These are phyloP conservation scores for Tympanoctomys barrerae DNA, from an alignment of 2,797 vertebrate species.

Conservation along the genomic window DNA sequence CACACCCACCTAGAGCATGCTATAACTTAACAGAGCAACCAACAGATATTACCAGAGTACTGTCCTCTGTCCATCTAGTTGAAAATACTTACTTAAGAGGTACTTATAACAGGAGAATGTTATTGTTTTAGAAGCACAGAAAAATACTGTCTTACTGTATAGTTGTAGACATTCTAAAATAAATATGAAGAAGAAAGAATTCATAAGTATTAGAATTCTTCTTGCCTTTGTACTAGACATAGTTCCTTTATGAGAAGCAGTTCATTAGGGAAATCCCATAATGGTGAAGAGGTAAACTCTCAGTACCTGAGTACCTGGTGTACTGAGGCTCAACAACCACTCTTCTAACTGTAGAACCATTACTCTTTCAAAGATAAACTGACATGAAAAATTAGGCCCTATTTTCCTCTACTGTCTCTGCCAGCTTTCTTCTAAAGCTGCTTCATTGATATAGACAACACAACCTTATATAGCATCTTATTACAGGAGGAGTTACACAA, in stretches of 20 bases:
- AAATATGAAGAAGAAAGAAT: neutral
- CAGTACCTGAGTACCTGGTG: constrained; percentile 19
- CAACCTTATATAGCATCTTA: constrained; percentile 41
- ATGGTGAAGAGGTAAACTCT: constrained; percentile 44
- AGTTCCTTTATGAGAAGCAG: constrained; percentile 31
- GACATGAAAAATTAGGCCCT: constrained; percentile 37
- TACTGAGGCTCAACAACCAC: constrained; percentile 59
- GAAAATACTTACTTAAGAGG: constrained; percentile 43
- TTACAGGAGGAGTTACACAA: neutral
- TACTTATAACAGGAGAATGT: constrained; percentile 62
- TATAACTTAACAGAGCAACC: constrained; percentile 62
- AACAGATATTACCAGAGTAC: neutral
- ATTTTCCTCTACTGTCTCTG: constrained; percentile 30
- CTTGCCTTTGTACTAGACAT: constrained; percentile 29
- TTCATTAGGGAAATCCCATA: constrained; percentile 44
- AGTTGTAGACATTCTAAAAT: neutral
- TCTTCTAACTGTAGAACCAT: neutral
- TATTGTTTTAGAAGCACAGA: constrained; percentile 45
- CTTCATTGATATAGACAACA: constrained; percentile 13
- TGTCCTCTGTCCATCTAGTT: neutral
- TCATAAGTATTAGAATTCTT: neutral
- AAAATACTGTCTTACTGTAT: constrained; percentile 36
- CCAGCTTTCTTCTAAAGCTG: constrained; percentile 57
- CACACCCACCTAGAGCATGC: constrained; percentile 34
- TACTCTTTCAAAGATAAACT: constrained; percentile 60